Evolutionary conservation across 2,113 vertebrate species (phyloP).

Genomic region (Pimephales promelas): DNA sequence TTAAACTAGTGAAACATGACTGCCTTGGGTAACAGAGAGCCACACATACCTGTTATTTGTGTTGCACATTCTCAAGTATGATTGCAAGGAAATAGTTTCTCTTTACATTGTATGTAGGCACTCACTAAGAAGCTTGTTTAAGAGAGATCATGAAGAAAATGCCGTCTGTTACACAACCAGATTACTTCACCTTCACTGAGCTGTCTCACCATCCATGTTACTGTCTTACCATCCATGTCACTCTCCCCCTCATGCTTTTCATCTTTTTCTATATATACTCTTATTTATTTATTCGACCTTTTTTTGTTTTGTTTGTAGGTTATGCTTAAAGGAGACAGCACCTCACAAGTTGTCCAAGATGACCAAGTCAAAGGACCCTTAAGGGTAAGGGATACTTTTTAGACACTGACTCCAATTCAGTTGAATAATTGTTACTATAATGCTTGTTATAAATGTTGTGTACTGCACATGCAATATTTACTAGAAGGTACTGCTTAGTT

Average conservation of each 20-base stretch:
- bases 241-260: slow-evolving; percentile 22
- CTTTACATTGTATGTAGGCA: background rate
- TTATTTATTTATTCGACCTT: background rate
- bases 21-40: background rate
- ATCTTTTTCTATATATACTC: slow-evolving; percentile 22
- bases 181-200: slow-evolving; percentile 54
- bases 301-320: slow-evolving; percentile 78
- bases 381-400: slow-evolving; percentile 80
- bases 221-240: slow-evolving; percentile 1
- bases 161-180: slow-evolving; percentile 37
- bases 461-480: background rate
- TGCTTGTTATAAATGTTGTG: background rate
- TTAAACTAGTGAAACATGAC: background rate
- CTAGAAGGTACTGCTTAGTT: background rate
- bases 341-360: slow-evolving; percentile 95
- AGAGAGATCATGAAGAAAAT: slow-evolving; percentile 36
- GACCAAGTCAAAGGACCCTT: slow-evolving; percentile 97
- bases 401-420: background rate
- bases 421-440: background rate
- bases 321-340: slow-evolving; percentile 90
- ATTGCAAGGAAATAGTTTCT: background rate
- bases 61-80: background rate
- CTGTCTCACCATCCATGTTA: slow-evolving; percentile 6
- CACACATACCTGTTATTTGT: background rate
- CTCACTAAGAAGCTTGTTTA: slow-evolving; percentile 32